These are phyloP conservation scores for Euplagia quadripunctaria DNA, from an alignment of 2,888 invertebrate genomes.

Conservation along the genomic window DNA sequence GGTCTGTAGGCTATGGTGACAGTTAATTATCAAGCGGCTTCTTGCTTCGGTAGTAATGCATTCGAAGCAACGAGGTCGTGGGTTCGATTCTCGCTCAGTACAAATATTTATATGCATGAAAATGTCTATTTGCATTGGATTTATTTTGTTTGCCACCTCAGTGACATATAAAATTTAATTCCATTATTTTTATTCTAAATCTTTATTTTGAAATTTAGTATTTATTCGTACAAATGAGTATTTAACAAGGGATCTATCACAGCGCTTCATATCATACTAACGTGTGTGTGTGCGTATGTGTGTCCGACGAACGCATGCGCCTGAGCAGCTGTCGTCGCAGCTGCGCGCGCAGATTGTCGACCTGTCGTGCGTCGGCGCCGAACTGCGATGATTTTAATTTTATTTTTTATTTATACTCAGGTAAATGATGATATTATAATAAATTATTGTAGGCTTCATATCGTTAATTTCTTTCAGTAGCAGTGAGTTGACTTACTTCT, in stretches of 20 bases:
- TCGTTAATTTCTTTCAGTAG: background rate
- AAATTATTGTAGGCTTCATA: background rate
- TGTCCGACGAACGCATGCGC: constrained; percentile 10
- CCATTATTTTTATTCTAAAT: background rate
- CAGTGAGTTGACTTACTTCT: background rate
- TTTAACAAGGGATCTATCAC: constrained; percentile 37
- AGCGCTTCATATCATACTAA: constrained; percentile 10
- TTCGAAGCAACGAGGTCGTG: no score
- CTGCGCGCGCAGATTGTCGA: constrained; percentile 48
- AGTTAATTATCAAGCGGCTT: no score
- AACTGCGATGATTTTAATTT: constrained; percentile 25
- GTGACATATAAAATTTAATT: no score
- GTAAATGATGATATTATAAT: background rate
- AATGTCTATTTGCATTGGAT: no score
- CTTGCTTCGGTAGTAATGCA: no score
- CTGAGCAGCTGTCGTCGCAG: constrained; percentile 58
- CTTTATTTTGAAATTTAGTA: background rate
- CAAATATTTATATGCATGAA: no score
- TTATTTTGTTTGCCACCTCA: no score
- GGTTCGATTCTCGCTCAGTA: no score
- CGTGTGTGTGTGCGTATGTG: constrained; percentile 8
- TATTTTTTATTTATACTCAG: constrained; percentile 29
- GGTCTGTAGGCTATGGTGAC: no score
- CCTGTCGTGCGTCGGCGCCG: constrained; percentile 36
- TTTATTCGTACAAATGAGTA: constrained; percentile 4